A percentile compares a stretch with the other conserved stretches of the same genome.
These are phyloP conservation scores for Unio pictorum DNA, from an alignment of 2,888 invertebrate species.

Conservation along the genomic window DNA sequence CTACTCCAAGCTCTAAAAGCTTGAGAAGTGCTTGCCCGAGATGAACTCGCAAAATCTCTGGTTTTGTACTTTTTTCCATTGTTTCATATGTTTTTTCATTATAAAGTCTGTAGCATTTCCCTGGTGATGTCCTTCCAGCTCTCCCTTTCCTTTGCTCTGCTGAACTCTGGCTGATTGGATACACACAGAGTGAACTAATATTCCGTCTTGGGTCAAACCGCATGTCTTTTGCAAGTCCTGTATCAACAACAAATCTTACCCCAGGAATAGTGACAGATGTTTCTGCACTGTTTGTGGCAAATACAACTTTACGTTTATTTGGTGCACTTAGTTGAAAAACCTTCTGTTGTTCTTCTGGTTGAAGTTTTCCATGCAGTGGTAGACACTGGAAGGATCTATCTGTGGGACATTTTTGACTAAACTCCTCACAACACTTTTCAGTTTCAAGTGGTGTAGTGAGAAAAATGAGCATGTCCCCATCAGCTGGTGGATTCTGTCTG, in stretches of 20 bases:
- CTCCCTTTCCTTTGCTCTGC: conserved; percentile 71
- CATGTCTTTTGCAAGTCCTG: conserved; percentile 69
- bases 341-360: conserved; percentile 62
- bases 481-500: conserved; percentile 24
- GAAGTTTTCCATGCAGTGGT: conserved; percentile 64
- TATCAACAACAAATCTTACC: conserved; percentile 70
- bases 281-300: conserved; percentile 72
- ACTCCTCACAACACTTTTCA: conserved; percentile 55
- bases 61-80: conserved; percentile 57
- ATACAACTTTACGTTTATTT: conserved; percentile 66
- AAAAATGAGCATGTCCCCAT: conserved; percentile 72
- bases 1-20: conserved; percentile 64
- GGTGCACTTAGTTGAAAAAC: conserved; percentile 55
- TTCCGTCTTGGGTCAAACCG: conserved; percentile 64
- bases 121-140: conserved; percentile 69
- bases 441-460: conserved; percentile 66
- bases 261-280: conserved; percentile 72
- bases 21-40: conserved; percentile 63
- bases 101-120: conserved; percentile 70
- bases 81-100: conserved; percentile 56
- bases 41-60: conserved; percentile 68
- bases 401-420: conserved; percentile 16
- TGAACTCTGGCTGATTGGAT: conserved; percentile 63
- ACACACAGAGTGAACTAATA: conserved; percentile 57
- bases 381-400: conserved; percentile 43